Evolutionary conservation across 2,797 vertebrate species (phyloP).

Genomic region (Nyctalus aviator): DNA sequence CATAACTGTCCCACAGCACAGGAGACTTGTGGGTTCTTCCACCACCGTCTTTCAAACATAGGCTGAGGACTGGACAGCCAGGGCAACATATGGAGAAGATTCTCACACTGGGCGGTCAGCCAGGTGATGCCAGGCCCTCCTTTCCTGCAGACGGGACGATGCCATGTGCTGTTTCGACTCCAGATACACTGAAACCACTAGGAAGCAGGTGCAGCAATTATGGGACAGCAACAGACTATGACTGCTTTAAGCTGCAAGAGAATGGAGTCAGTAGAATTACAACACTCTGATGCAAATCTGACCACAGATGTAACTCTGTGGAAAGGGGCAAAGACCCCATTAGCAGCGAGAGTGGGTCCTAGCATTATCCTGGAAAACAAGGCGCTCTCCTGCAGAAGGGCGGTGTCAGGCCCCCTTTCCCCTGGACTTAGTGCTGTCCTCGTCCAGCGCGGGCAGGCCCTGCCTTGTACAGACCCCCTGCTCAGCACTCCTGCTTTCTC

Average conservation of each 20-base stretch:
- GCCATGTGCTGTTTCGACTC: background rate
- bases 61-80: background rate
- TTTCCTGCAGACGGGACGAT: background rate
- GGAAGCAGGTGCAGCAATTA: background rate
- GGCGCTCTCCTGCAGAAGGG: background rate
- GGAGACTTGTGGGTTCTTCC: background rate
- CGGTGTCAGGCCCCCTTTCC: accelerated
- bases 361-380: background rate
- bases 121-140: background rate
- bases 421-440: accelerated
- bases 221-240: background rate
- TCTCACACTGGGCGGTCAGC: background rate
- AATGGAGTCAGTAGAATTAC: background rate
- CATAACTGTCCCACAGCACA: background rate
- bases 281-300: background rate
- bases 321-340: background rate
- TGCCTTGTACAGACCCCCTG: background rate
- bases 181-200: background rate
- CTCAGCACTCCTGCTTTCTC: background rate
- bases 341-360: background rate
- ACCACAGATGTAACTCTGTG: background rate
- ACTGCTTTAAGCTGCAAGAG: background rate
- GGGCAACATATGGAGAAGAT: background rate
- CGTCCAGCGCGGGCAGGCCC: too few species aligned
- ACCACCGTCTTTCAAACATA: background rate